Evolutionary conservation across 2,797 vertebrate species (phyloP), one percentile per base, ranked within the genome.

Genomic region (Hydrophis major): DNA sequence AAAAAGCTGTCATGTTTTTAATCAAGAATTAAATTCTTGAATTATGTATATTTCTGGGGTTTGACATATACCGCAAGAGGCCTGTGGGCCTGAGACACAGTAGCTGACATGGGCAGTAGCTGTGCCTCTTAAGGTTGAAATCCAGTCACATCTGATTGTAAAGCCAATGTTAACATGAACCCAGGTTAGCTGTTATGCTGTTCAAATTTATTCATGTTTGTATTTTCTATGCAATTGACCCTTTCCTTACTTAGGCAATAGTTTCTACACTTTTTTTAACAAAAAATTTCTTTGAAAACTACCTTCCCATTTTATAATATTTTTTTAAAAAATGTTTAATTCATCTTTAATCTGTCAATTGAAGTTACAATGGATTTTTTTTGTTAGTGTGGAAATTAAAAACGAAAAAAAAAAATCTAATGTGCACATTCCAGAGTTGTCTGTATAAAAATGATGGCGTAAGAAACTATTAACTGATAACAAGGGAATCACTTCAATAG

Each of bases 231-330:
- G 89, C 87, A 91, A 91, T 63, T 83, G 69, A 59, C 55, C 3
- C 42, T 37, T n/a, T 28, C 37, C 61, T 42, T 14, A n/a, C 32
- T 27, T 61, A 86, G 32, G 47, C 61, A 91, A 91, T 93, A 86
- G 47, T 91, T 93, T 86, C 69, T 93, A 66, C 11, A 20, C 87
- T 32, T 93, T 93, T 93, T 83, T 56, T 88, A 57, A 88, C 74
- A 83, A 47, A 47, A 83, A 27, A 27, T 16, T 66, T 74, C 14
- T 63, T 63, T n/a, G 16, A 69, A 59, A 50, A 66, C n/a, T 74
- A 87, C n/a, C 88, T 92, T 89, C 37, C 83, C 89, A n/a, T 93
- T 93, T 93, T 91, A 93, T 91, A 93, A 83, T 91, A 91, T 93
- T 91, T 90, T 37, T 10, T 63, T 12, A 88, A 53, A 88, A 91